phyloP scores from a whole-genome alignment of 2,888 invertebrate species.

The Dynastes grantii region DNA sequence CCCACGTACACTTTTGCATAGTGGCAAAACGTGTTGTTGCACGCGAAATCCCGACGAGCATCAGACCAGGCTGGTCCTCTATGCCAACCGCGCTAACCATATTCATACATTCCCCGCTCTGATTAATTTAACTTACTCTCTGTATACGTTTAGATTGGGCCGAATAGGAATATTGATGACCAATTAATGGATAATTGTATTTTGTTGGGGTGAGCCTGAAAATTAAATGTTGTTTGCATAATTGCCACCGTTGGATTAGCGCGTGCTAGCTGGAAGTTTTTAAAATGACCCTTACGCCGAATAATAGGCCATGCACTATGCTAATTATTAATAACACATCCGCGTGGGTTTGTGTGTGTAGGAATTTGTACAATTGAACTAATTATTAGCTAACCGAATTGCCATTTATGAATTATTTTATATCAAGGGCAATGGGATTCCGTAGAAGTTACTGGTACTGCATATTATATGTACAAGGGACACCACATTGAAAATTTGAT shows the following conservation, averaged over 20 bases:
- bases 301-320: too few relatives aligned
- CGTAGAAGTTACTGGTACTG: too few relatives aligned
- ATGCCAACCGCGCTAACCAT: not conserved
- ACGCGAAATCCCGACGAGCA: not conserved
- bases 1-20: too few relatives aligned
- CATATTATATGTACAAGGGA: too few relatives aligned
- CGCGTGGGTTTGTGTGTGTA: too few relatives aligned
- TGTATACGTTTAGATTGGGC: slow-evolving; percentile 4
- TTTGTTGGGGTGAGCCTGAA: slow-evolving; percentile 4
- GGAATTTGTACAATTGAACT: too few relatives aligned
- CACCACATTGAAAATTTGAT: too few relatives aligned
- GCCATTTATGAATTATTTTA: too few relatives aligned
- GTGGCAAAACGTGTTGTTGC: too few relatives aligned
- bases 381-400: too few relatives aligned
- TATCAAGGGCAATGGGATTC: too few relatives aligned
- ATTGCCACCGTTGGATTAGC: not conserved
- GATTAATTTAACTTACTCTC: slow-evolving; percentile 18
- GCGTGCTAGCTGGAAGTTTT: not conserved
- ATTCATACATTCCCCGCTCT: slow-evolving; percentile 25
- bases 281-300: not conserved
- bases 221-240: slow-evolving; percentile 12
- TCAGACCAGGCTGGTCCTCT: not conserved
- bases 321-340: too few relatives aligned
- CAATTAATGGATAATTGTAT: slow-evolving; percentile 28
- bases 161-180: slow-evolving; percentile 24